Evolutionary conservation across 2,113 vertebrate species (phyloP), one percentile per base, ranked within the genome.

Genomic region (Onychorhynchus coronatus): DNA sequence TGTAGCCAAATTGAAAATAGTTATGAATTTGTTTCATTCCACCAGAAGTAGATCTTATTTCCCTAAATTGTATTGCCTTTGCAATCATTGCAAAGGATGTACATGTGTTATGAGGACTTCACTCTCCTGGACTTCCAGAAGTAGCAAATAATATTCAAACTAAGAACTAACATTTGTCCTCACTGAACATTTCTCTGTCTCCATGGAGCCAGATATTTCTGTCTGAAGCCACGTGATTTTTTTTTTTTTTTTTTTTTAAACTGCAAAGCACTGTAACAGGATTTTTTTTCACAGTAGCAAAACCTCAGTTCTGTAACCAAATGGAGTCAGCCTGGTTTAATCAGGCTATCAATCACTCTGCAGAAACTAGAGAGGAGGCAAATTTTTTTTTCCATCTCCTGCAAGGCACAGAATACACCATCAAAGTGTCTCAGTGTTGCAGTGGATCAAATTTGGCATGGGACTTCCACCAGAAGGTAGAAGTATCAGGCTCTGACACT

Each of bases 271-370:
- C 72, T 87, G 41, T 94, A 96, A 96, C 92, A 87, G 92, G 92
- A 95, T 94, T 96, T 96, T 96, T 97, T 96, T 96, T 95, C 93
- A 97, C 96, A 97, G 88, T 91, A 92, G 92, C 92, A 95, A 94
- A 95, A 92, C 77, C 90, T 92, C 90, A 56, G 65, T 86, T 97
- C 93, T 96, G 85, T 94, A 96, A 96, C 92, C 85, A 95, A 96
- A 94, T 81, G 91, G 80, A 96, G 95, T 95, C 96, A 96, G 73
- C 53, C 73, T 93, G 53, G 92, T 86, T 96, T 96, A 96, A 96
- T 97, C 96, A 95, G 76, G 90, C 92, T 93, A 96, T 97, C 95
- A 96, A 93, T 97, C 96, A 97, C 68, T 14, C 95, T 89, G 85
- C 70, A 93, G 90, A 95, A 94, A 88, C 85, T 79, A 91, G 66